phyloP scores from a whole-genome alignment of 2,888 invertebrate genomes.

The Nymphalis polychloros region DNA sequence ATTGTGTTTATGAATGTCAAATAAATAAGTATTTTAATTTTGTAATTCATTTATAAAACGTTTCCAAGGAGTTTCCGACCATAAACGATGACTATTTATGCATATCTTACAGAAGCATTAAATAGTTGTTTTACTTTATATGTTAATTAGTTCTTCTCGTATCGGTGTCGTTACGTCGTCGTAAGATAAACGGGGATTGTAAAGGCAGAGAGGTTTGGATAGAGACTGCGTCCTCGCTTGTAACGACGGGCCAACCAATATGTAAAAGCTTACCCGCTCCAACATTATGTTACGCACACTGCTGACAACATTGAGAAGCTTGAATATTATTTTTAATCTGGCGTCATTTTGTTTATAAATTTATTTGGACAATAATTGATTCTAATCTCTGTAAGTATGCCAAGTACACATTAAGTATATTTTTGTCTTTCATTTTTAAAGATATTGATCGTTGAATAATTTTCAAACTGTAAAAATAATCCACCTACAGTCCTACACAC shows the following conservation, averaged over 20 bases:
- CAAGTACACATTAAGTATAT: no score
- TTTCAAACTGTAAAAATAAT: no score
- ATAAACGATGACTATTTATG: no score
- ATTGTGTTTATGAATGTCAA: no score
- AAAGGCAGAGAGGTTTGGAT: constrained; percentile 51
- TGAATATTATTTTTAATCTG: background rate
- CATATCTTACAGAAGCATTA: no score
- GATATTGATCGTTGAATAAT: no score
- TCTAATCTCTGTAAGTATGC: no score
- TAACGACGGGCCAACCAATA: constrained; percentile 66
- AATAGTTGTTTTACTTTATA: no score
- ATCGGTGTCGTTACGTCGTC: constrained; percentile 12
- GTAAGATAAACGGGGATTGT: constrained; percentile 7
- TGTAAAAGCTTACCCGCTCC: constrained; percentile 48
- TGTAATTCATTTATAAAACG: no score
- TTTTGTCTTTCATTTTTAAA: no score
- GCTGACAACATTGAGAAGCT: constrained; percentile 5
- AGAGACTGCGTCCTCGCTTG: constrained; percentile 43
- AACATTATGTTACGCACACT: constrained; percentile 44
- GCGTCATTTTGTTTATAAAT: background rate
- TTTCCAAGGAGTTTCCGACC: no score
- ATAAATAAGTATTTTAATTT: no score
- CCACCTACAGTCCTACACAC: background rate
- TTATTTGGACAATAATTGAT: background rate
- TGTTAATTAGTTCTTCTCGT: background rate